These are phyloP conservation scores for Tauraco hartlaubi DNA, from an alignment of 2,797 vertebrate genomes.

Conservation along the genomic window DNA sequence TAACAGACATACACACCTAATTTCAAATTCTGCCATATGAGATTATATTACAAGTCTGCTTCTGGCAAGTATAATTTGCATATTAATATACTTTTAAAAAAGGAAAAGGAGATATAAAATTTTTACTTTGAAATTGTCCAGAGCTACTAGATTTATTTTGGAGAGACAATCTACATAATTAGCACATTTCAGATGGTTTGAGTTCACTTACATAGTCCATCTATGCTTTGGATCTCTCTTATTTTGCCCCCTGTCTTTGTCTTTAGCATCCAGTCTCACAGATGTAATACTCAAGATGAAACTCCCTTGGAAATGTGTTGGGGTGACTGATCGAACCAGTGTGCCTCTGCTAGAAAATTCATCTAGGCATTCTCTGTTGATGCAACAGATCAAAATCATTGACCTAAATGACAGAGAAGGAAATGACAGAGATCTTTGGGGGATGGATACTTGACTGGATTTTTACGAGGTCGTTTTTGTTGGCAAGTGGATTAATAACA, in stretches of 20 bases:
- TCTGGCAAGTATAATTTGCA: slow-evolving; percentile 60
- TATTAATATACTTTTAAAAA: slow-evolving; percentile 8
- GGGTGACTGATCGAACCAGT: background rate
- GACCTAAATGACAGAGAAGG: background rate
- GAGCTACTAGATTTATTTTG: background rate
- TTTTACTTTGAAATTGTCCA: slow-evolving; percentile 27
- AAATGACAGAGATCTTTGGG: background rate
- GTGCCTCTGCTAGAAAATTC: background rate
- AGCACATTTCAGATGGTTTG: background rate
- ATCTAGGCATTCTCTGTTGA: background rate
- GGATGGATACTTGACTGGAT: background rate
- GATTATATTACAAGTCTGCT: slow-evolving; percentile 46
- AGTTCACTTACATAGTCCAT: background rate
- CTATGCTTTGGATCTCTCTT: background rate
- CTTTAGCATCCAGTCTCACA: background rate
- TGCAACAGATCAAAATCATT: background rate
- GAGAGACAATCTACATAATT: background rate
- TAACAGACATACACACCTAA: slow-evolving; percentile 54
- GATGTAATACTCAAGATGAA: background rate
- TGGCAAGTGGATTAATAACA: background rate
- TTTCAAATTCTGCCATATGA: slow-evolving; percentile 71
- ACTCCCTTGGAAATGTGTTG: background rate
- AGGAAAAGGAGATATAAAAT: slow-evolving; percentile 11
- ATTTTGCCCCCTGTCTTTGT: background rate
- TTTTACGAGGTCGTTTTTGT: background rate